Evolutionary conservation across 1,140 invertebrate species (phyloP), one percentile per base, ranked within the genome.

Genomic region (Drepana arcuata): DNA sequence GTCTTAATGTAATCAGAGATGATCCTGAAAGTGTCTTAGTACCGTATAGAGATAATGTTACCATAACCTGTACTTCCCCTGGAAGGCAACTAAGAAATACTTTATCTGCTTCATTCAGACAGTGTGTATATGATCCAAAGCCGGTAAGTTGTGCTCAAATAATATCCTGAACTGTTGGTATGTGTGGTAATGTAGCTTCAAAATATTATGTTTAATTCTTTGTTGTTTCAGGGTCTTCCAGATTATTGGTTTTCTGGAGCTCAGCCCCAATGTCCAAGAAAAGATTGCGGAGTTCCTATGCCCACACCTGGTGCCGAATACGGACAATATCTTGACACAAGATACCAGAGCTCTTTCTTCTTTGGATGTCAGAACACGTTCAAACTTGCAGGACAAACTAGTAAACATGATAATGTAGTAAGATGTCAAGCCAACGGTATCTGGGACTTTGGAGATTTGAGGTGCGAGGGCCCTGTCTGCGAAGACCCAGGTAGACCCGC

Each of bases 341-440:
- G 91, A 69, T 96, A 92, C 60, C 92, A 95, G 72, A 94, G 94
- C 14, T 95, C 91, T 1, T 98, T 98, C 83, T 95, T 94, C 86
- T 98, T 99, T 68, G 94, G 94, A 18, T 99, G 97, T 70, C 95
- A 98, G 84, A 94, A 97, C 61, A 97, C 96, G 0, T 98, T 98
- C 68, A 95, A 94, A 62, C 75, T 98, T 13, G 95, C 95, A 14
- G 96, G 96, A 2, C 94, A 97, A 85, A 96, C 94, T 0, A 92
- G 89, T 18, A 91, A 91, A 51, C 92, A 95, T 51, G 95, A 98
- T 58, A 96, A 96, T 64, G 91, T 96, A 11, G 95, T 98, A 0
- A 89, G 92, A 33, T 99, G 96, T 79, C 92, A 93, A 83, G 90
- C 90, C 1, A 95, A 96, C 68, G 95, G 94, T 4, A 91, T 95